Conservation (phyloP, 2,888 invertebrate genomes). For the Euproctis similis region DNA sequence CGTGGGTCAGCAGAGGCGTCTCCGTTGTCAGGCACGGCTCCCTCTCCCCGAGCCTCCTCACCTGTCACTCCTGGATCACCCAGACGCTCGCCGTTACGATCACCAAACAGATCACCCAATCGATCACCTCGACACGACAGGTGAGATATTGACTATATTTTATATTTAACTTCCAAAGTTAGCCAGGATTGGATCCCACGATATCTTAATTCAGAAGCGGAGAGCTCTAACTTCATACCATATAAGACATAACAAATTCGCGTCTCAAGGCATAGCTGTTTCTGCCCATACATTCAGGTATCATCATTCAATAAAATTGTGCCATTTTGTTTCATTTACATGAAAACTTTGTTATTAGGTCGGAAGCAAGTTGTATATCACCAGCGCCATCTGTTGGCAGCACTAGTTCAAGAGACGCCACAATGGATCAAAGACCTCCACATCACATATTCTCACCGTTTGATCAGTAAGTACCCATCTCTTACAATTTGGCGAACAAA, state of each 20-base stretch:
- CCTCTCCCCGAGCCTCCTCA: constrained; percentile 55
- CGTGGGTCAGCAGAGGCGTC: constrained; percentile 64
- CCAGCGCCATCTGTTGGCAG: constrained; percentile 69
- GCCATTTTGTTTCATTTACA: background rate
- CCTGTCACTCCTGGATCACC: constrained; percentile 64
- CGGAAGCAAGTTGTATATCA: constrained; percentile 58
- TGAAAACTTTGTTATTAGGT: constrained; percentile 30
- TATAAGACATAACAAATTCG: too few species aligned
- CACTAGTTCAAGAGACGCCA: constrained; percentile 71
- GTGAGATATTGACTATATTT: too few species aligned
- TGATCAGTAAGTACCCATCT: constrained; percentile 67
- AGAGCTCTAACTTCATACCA: too few species aligned
- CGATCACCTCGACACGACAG: constrained; percentile 58
- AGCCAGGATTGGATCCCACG: too few species aligned
- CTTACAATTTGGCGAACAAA: too few species aligned
- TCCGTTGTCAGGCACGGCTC: constrained; percentile 51
- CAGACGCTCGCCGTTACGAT: constrained; percentile 54
- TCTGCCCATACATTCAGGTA: too few species aligned
- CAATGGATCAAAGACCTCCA: constrained; percentile 76
- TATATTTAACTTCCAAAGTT: too few species aligned
- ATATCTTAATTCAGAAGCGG: too few species aligned
- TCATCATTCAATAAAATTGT: too few species aligned
- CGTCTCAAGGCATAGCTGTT: too few species aligned
- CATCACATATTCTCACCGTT: constrained; percentile 81
- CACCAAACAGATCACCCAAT: constrained; percentile 53